Conservation (phyloP, 1,140 invertebrate genomes). For the Cotesia typhae region DNA sequence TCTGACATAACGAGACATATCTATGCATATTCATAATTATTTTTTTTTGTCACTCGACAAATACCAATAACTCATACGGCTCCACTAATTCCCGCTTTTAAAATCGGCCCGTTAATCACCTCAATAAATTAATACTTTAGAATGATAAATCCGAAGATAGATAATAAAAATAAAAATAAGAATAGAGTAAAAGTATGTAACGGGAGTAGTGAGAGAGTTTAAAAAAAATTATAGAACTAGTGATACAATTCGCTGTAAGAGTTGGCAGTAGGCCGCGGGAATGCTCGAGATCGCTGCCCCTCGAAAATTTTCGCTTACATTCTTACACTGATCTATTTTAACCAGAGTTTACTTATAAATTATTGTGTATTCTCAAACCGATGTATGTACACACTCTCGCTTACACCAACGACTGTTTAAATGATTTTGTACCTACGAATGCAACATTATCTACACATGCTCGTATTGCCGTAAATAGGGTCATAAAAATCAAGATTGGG, state of each 20-base stretch:
- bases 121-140: too few species aligned
- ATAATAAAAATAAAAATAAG: background rate
- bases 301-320: slow-evolving; percentile 58
- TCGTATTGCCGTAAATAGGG: slow-evolving; percentile 2
- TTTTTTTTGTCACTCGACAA: background rate
- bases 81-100: too few species aligned
- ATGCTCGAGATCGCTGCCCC: slow-evolving; percentile 58
- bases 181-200: background rate
- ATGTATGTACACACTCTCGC: too few species aligned
- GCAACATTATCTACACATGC: background rate
- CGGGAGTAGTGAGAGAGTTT: background rate
- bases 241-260: slow-evolving; percentile 57
- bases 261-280: slow-evolving; percentile 56
- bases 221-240: background rate
- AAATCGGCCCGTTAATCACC: too few species aligned
- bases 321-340: slow-evolving; percentile 37
- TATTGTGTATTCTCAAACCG: background rate
- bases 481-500: background rate
- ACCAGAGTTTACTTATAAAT: slow-evolving; percentile 13
- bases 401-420: background rate
- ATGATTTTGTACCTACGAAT: too few species aligned
- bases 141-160: too few species aligned
- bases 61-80: background rate
- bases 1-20: slow-evolving; percentile 50
- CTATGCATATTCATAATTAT: slow-evolving; percentile 3